These are phyloP conservation scores for Brachionus sp. DNA, from an alignment of 1,140 invertebrate species.

Conservation along the genomic window DNA sequence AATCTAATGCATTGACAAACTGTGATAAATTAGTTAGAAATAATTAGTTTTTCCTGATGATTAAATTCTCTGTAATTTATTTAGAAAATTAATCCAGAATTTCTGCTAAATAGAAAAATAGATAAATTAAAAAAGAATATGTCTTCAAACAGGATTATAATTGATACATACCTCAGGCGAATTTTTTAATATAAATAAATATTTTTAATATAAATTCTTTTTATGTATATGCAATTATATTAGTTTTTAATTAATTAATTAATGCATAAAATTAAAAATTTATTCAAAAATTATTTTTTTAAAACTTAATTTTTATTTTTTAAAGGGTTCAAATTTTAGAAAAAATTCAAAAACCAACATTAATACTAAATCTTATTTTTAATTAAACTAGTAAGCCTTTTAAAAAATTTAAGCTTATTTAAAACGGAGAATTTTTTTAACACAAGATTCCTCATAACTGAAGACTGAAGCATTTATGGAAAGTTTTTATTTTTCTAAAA, in stretches of 20 bases:
- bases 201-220: too few relatives aligned
- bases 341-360: too few relatives aligned
- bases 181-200: neutral
- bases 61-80: neutral
- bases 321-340: neutral
- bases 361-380: too few relatives aligned
- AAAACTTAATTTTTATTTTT: too few relatives aligned
- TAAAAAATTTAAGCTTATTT: too few relatives aligned
- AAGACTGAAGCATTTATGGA: too few relatives aligned
- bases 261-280: too few relatives aligned
- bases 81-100: neutral
- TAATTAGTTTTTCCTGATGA: neutral
- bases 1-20: neutral
- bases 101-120: neutral
- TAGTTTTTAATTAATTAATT: too few relatives aligned
- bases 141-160: neutral
- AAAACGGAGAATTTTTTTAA: too few relatives aligned
- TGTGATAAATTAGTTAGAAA: neutral
- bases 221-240: too few relatives aligned
- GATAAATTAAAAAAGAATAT: neutral
- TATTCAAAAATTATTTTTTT: neutral
- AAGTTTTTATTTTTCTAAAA: neutral
- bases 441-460: too few relatives aligned
- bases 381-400: too few relatives aligned
- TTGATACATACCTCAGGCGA: neutral